phyloP scores from a whole-genome alignment of 2,113 vertebrate species.

The Leuciscus idus region DNA sequence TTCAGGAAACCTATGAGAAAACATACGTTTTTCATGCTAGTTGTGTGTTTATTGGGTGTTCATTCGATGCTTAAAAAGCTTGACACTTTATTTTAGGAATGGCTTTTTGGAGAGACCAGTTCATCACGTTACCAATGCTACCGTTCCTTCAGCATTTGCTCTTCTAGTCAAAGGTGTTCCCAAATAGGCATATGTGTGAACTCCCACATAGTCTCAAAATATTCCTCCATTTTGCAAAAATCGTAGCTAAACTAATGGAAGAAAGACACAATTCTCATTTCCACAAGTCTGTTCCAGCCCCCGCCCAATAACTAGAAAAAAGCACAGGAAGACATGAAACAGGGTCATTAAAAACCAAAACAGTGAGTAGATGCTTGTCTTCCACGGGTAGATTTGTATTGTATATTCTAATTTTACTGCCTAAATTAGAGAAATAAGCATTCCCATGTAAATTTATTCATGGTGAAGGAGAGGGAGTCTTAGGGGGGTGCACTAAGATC shows the following conservation, averaged over 20 bases:
- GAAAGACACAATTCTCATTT: slow-evolving; percentile 27
- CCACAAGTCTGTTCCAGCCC: slow-evolving; percentile 16
- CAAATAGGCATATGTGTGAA: neutral
- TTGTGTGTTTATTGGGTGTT: neutral
- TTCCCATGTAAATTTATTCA: slow-evolving; percentile 82
- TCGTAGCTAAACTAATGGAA: neutral
- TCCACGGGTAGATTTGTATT: slow-evolving; percentile 77
- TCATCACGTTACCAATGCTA: neutral
- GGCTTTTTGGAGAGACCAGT: neutral
- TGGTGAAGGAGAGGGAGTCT: slow-evolving; percentile 68
- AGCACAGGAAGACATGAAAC: slow-evolving; percentile 67
- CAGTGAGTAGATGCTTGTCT: slow-evolving; percentile 72
- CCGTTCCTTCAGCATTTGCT: neutral
- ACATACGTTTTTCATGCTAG: neutral
- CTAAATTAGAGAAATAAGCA: slow-evolving; percentile 79
- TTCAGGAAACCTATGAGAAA: neutral
- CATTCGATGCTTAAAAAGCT: neutral
- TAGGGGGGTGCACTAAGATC: slow-evolving; percentile 72
- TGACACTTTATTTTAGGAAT: neutral
- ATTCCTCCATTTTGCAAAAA: slow-evolving; percentile 23
- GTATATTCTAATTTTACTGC: slow-evolving; percentile 79
- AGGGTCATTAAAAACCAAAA: slow-evolving; percentile 77
- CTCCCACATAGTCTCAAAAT: slow-evolving; percentile 2
- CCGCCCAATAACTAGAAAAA: neutral
- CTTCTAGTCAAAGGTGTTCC: neutral